These are phyloP conservation scores for Poecilia wingei DNA, from an alignment of 2,797 vertebrate species.

Conservation along the genomic window DNA sequence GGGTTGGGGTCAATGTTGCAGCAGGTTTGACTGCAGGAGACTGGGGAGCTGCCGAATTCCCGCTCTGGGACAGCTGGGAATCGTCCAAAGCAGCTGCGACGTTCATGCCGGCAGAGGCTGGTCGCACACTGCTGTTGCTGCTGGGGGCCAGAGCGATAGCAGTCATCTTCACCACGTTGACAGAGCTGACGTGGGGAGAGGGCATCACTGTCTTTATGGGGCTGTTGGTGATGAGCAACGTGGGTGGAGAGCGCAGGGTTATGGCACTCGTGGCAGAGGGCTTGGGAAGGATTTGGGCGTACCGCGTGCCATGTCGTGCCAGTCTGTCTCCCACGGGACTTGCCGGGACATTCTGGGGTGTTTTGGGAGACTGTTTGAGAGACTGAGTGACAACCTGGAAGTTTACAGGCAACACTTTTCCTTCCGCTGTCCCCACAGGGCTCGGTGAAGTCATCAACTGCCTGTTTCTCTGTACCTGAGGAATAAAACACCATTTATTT, in stretches of 20 bases:
- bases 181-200: slow-evolving; percentile 90
- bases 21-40: slow-evolving; percentile 81
- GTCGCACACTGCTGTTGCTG: slow-evolving; percentile 82
- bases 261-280: slow-evolving; percentile 94
- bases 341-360: slow-evolving; percentile 91
- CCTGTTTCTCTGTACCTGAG: slow-evolving; percentile 91
- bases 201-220: slow-evolving; percentile 98
- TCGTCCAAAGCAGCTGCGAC: slow-evolving; percentile 83
- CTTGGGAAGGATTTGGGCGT: slow-evolving; percentile 97
- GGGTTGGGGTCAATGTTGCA: slow-evolving; percentile 47
- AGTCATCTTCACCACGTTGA: slow-evolving; percentile 99
- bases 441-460: slow-evolving; percentile 96
- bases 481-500: slow-evolving; percentile 21
- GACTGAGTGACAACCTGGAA: slow-evolving; percentile 98
- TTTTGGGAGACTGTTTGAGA: slow-evolving; percentile 96
- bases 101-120: slow-evolving; percentile 81
- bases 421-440: slow-evolving; percentile 90
- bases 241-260: slow-evolving; percentile 95
- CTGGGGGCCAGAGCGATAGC: slow-evolving; percentile 93
- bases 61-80: slow-evolving; percentile 81
- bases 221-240: slow-evolving; percentile 97
- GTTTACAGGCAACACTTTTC: slow-evolving; percentile 95
- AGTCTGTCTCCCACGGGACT: slow-evolving; percentile 96
- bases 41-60: slow-evolving; percentile 78
- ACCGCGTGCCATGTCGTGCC: slow-evolving; percentile 88